phyloP scores from a whole-genome alignment of 2,113 vertebrate genomes.

The Camelus dromedarius region DNA sequence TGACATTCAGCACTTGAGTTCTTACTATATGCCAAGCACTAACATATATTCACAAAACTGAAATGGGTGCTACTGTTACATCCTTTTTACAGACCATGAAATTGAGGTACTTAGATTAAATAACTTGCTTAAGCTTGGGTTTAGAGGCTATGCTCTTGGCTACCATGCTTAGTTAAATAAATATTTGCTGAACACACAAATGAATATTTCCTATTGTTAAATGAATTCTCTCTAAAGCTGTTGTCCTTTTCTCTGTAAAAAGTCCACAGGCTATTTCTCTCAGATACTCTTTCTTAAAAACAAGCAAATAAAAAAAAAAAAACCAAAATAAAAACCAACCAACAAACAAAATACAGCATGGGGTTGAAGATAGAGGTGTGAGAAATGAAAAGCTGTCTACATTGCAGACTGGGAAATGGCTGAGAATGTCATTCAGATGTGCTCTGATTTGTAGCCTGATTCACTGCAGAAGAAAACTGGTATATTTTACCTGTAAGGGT shows the following conservation, averaged over 20 bases:
- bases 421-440: background rate
- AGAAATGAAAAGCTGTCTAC: background rate
- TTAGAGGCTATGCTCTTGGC: background rate
- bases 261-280: background rate
- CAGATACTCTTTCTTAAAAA: background rate
- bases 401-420: background rate
- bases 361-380: background rate
- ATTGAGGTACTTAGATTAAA: background rate
- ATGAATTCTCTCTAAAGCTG: background rate
- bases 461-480: background rate
- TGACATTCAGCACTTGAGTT: background rate
- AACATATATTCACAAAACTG: background rate
- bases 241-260: background rate
- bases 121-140: background rate
- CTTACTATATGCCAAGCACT: background rate
- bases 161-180: background rate
- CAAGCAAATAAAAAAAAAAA: background rate
- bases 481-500: background rate
- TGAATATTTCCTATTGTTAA: background rate
- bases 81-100: background rate
- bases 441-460: background rate
- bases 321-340: background rate
- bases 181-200: background rate
- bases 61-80: background rate
- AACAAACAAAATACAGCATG: background rate